Evolutionary conservation across 2,888 invertebrate species (phyloP).

Genomic region (Dicycla oo): DNA sequence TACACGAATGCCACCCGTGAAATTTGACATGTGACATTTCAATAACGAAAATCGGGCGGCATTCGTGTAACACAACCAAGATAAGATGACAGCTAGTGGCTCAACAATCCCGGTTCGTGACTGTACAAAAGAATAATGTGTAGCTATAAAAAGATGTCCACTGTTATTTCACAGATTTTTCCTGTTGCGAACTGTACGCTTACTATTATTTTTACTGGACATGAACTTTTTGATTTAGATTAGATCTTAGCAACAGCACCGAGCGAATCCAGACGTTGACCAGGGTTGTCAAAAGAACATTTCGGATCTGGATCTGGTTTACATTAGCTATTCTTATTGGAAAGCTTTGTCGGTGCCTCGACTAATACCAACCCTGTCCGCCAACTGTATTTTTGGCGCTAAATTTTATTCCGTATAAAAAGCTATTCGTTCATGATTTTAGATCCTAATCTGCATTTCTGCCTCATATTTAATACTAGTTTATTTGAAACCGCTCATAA

Average conservation of each 20-base stretch:
- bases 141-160: too few relatives aligned
- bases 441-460: not conserved
- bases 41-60: too few relatives aligned
- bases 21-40: too few relatives aligned
- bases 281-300: not conserved
- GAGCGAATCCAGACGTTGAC: not conserved
- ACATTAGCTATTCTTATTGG: too few relatives aligned
- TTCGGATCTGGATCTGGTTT: not conserved
- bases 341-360: too few relatives aligned
- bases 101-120: too few relatives aligned
- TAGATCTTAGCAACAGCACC: not conserved
- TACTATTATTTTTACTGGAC: too few relatives aligned
- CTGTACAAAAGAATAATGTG: too few relatives aligned
- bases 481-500: constrained; percentile 3
- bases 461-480: not conserved
- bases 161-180: not conserved
- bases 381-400: not conserved
- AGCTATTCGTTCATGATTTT: not conserved
- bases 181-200: not conserved
- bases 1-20: too few relatives aligned
- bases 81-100: too few relatives aligned
- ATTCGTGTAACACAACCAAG: too few relatives aligned
- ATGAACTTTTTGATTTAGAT: not conserved
- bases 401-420: not conserved
- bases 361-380: too few relatives aligned